Base-by-base conservation (phyloP, 35 echinoderm and acorn worm genomes). In the Hemicentrotus pulcherrimus region DNA sequence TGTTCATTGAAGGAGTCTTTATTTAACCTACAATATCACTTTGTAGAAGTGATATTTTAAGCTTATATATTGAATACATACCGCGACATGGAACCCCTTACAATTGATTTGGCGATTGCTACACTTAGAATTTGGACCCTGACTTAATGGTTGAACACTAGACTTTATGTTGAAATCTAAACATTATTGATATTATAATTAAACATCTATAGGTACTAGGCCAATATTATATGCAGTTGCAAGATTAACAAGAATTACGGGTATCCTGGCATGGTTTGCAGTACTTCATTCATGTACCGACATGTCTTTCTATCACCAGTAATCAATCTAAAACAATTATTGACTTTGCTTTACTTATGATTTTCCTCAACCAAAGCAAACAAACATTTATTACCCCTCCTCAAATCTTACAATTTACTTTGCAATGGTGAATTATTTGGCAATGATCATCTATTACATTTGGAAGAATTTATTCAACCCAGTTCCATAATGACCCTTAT, bases 341-440 rank as follows among this genome's bases (percentile, higher is more conserved):
- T 78, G 65, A 78, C 65, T 28, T n/a, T 78, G 65, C 65, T n/a
- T 78, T 78, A 78, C 65, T 78, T 78, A 78, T 78, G 15, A 78
- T 28, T 78, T 78, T n/a, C 65, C 19, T 22, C 19, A 78, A 28
- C n/a, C 22, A 78, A 78, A 78, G 7, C 61, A 70, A 28, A 78
- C 28, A 78, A 78, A 78, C 28, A n/a, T 2, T 78, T 28, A 78
- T 28, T 22, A 8, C 65, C 65, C 19, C 19, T n/a, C 65, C 65
- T n/a, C 2, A 78, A 78, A 78, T 78, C n/a, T 78, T 19, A 1
- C 24, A 19, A 28, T 78, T n/a, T 28, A 24, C 22, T 78, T 28
- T n/a, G 24, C 24, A 28, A 78, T 78, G n/a, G n/a, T 4, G 5
- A 78, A n/a, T 11, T 78, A n/a, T n/a, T 78, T 78, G 65, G 19